These are phyloP conservation scores for Hydrochoerus hydrochaeris DNA, from an alignment of 2,113 vertebrate genomes.

Conservation along the genomic window DNA sequence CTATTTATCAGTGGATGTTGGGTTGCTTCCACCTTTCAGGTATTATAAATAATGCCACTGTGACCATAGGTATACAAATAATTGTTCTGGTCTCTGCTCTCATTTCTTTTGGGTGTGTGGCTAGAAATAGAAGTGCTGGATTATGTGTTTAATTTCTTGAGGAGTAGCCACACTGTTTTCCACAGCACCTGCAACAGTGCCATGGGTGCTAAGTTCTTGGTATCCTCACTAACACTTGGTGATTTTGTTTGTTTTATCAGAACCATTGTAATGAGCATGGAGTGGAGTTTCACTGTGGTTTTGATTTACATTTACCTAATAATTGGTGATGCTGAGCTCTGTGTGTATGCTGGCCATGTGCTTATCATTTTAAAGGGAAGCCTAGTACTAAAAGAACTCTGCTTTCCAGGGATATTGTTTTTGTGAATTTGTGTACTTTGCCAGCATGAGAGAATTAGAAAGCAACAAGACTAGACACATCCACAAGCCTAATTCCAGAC, in stretches of 20 bases:
- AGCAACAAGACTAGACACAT: not conserved
- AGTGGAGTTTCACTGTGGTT: conserved; percentile 37
- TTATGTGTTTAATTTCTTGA: conserved; percentile 24
- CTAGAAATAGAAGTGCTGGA: not conserved
- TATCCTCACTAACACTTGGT: not conserved
- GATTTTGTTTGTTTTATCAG: not conserved
- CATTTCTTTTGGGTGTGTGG: not conserved
- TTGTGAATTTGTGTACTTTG: conserved; percentile 60
- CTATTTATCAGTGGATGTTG: not conserved
- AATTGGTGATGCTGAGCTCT: not conserved
- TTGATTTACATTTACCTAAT: conserved; percentile 25
- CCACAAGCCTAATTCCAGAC: not conserved
- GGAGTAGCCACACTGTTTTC: not conserved
- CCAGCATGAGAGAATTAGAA: conserved; percentile 57
- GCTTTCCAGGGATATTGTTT: conserved; percentile 48
- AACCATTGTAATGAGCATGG: not conserved
- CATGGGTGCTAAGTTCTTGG: not conserved
- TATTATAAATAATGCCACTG: not conserved
- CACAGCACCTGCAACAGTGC: not conserved
- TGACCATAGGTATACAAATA: not conserved
- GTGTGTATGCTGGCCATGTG: not conserved
- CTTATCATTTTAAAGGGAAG: not conserved
- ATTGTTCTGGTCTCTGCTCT: not conserved
- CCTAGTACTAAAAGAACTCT: conserved; percentile 27
- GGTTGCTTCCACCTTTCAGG: not conserved